These are phyloP conservation scores for Volucella zonaria DNA, from an alignment of 2,888 invertebrate genomes.

Conservation along the genomic window DNA sequence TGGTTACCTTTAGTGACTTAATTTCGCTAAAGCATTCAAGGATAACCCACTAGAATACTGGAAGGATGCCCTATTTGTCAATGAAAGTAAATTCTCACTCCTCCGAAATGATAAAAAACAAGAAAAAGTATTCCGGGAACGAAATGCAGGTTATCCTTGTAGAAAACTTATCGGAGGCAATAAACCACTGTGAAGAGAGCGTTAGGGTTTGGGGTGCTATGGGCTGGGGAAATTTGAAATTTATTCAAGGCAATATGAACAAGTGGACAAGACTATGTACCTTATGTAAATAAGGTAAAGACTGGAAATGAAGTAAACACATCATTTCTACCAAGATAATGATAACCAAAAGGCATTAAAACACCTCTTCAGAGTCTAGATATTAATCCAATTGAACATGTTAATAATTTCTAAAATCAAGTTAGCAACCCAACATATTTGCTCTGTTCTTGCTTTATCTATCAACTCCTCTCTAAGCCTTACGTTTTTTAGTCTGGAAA, in stretches of 20 bases:
- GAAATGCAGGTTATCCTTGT: constrained; percentile 1
- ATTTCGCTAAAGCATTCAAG: background rate
- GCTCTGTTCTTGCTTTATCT: too few relatives aligned
- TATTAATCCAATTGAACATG: background rate
- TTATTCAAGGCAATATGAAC: background rate
- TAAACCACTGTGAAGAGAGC: constrained; percentile 40
- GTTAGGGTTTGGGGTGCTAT: constrained; percentile 39
- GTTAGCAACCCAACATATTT: too few relatives aligned
- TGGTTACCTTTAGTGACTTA: background rate
- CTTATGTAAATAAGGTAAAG: too few relatives aligned
- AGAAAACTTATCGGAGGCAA: constrained; percentile 13
- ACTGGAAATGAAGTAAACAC: too few relatives aligned
- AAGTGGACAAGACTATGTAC: background rate
- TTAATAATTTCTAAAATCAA: too few relatives aligned
- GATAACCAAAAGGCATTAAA: background rate
- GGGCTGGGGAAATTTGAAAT: background rate
- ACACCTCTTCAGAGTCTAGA: background rate
- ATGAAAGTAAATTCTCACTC: constrained; percentile 2
- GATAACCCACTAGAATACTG: background rate
- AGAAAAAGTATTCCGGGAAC: constrained; percentile 15
- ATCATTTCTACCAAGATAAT: background rate
- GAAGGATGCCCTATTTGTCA: background rate
- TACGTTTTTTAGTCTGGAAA: too few relatives aligned
- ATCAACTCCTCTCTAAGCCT: too few relatives aligned
- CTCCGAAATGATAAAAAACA: constrained; percentile 18